A percentile compares a stretch with the other conserved stretches of the same genome.
Conservation (phyloP, 2,888 invertebrate species). For the Sarcophaga variegata region DNA sequence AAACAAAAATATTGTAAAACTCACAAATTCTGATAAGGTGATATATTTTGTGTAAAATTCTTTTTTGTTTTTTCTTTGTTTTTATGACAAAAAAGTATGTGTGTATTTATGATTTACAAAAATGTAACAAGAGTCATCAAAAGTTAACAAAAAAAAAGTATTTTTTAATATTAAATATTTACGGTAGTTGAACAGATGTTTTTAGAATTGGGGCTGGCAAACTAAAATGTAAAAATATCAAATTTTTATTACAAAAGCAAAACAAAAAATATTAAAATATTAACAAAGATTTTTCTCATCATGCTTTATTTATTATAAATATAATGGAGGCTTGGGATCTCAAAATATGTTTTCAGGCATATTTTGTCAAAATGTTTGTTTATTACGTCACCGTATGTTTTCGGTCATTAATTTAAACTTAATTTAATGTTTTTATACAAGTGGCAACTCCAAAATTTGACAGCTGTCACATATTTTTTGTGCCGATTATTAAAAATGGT, state of each 20-base stretch:
- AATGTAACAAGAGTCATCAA: constrained; percentile 1
- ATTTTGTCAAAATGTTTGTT: no score
- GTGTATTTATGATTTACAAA: neutral
- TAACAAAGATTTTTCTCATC: no score
- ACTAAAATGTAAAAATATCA: neutral
- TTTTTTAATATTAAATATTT: neutral
- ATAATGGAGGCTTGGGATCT: no score
- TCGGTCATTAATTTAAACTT: no score
- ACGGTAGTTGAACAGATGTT: neutral
- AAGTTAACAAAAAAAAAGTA: neutral
- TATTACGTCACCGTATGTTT: no score
- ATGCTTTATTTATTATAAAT: no score
- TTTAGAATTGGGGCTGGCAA: neutral
- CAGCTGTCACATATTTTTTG: no score
- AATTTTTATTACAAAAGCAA: neutral
- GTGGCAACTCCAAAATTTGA: no score
- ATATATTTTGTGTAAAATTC: constrained; percentile 20
- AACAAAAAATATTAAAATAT: no score
- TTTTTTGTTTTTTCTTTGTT: neutral
- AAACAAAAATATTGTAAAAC: constrained; percentile 47
- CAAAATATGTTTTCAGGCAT: no score
- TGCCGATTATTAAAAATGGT: no score
- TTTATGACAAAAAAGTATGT: neutral
- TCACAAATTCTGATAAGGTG: constrained; percentile 46
- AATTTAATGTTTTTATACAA: no score